Base-by-base conservation (phyloP, 2,888 invertebrate genomes). In the Poecilobothrus nobilitatus region DNA sequence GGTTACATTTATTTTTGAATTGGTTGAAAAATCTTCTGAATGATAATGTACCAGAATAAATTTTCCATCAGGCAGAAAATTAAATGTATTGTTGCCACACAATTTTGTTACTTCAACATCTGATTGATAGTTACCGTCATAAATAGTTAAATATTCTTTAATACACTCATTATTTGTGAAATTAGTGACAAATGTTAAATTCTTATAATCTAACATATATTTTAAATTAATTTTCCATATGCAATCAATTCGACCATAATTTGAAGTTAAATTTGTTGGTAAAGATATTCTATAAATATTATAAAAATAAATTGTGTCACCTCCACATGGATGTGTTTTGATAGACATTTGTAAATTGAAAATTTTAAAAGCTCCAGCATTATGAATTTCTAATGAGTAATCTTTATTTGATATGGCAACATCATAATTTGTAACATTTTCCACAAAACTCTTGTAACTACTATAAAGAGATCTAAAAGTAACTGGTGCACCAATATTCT, bases 41-140 rank as follows among this genome's bases (percentile, higher is more conserved):
- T 89, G 89, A 78, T 91, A 94, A 75, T 89, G 85, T 61, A 94
- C 80, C 78, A 85, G 86, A 1, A 89, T 76, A 27, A 76, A 74
- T 67, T 82, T 82, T 20, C 69, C 66, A 4, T 15, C n/a, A n/a
- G 78, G 7, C 0, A 44, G 15, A 0, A 44, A 37, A 20, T 41
- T 63, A n/a, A 71, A 64, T 0, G 74, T 74, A 6, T 66, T 68
- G 6, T 75, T 74, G n/a, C 82, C 84, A 74, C 92, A 92, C 74
- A 86, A 86, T 71, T 84, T 84, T 22, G 83, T 85, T 21, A 89
- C 78, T 65, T 78, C 74, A 0, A 84, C 82, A 68, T 81, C 78
- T 0, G 73, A 75, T 0, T 76, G 74, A 6, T 74, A 74, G 5
- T 73, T 69, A 1, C 87, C 87, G 73, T 84, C 84, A 69, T 83